A percentile compares a stretch with the other conserved stretches of the same genome.
Evolutionary conservation across 2,888 invertebrate genomes (phyloP).

Genomic region (Falcaria lacertinaria): DNA sequence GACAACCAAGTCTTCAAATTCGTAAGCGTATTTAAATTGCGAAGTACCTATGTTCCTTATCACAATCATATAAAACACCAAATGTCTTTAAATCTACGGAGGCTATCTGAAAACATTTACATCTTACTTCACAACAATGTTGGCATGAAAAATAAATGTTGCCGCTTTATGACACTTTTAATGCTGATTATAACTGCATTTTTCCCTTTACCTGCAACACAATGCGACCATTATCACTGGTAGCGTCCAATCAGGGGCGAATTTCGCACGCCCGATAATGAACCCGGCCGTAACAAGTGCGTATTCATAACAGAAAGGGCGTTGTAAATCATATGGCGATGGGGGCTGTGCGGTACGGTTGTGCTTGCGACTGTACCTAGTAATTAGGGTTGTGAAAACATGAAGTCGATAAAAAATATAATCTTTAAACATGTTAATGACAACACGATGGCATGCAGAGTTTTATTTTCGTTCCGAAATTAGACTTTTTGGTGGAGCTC

Average conservation of each 20-base stretch:
- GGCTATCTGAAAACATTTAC: no score
- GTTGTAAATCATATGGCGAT: constrained; percentile 66
- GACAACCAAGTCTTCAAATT: no score
- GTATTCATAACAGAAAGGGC: constrained; percentile 74
- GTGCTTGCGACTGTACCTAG: constrained; percentile 37
- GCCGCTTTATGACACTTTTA: neutral
- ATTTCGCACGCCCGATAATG: constrained; percentile 65
- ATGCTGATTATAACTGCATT: neutral
- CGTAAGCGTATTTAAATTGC: no score
- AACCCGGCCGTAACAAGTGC: constrained; percentile 70
- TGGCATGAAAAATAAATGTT: no score
- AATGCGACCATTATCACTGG: constrained; percentile 62
- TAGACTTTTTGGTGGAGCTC: no score
- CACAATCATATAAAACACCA: no score
- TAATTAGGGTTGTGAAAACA: constrained; percentile 1
- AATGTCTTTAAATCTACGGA: no score
- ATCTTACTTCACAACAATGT: no score
- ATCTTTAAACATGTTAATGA: no score
- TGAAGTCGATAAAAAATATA: neutral
- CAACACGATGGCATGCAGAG: no score
- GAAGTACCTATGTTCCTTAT: no score
- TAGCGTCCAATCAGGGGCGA: constrained; percentile 69
- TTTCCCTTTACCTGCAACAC: constrained; percentile 18
- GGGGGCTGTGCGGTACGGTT: constrained; percentile 24
- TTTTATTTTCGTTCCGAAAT: no score